Evolutionary conservation across 2,113 vertebrate species (phyloP).

Genomic region (Canis aureus): DNA sequence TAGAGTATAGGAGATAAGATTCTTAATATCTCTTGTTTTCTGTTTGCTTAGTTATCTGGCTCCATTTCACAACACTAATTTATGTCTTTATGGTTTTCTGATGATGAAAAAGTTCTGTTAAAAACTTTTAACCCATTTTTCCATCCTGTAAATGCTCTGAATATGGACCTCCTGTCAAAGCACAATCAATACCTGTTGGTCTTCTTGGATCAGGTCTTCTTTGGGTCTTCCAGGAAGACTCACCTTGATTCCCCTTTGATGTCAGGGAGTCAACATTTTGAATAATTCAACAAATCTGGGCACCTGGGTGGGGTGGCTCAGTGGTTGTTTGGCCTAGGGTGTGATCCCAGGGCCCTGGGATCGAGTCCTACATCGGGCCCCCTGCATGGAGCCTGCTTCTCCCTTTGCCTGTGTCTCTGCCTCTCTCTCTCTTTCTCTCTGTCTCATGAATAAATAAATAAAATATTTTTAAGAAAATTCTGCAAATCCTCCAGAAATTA

Average conservation of each 20-base stretch:
- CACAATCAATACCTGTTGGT: accelerated
- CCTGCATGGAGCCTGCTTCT: too few species aligned
- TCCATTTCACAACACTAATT: not conserved
- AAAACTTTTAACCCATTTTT: not conserved
- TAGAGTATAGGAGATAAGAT: not conserved
- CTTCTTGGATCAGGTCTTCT: not conserved
- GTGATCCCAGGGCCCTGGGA: too few species aligned
- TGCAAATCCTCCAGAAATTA: not conserved
- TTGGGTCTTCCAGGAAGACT: not conserved
- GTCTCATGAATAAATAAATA: too few species aligned
- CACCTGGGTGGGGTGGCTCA: too few species aligned
- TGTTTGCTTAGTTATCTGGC: not conserved
- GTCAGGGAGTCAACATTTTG: not conserved
- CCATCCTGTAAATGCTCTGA: not conserved
- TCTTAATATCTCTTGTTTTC: slow-evolving; percentile 10
- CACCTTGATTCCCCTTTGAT: not conserved
- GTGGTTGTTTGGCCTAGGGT: too few species aligned
- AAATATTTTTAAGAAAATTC: too few species aligned
- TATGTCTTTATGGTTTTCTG: slow-evolving; percentile 5
- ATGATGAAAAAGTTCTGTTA: not conserved
- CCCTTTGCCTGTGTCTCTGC: too few species aligned
- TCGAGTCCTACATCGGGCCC: too few species aligned
- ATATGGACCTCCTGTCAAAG: not conserved
- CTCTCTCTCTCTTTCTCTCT: too few species aligned
- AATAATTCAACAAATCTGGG: not conserved